Percentiles rank a stretch among this genome's conserved stretches.
phyloP scores from a whole-genome alignment of 2,113 vertebrate genomes.

The Opisthocomus hoazin region DNA sequence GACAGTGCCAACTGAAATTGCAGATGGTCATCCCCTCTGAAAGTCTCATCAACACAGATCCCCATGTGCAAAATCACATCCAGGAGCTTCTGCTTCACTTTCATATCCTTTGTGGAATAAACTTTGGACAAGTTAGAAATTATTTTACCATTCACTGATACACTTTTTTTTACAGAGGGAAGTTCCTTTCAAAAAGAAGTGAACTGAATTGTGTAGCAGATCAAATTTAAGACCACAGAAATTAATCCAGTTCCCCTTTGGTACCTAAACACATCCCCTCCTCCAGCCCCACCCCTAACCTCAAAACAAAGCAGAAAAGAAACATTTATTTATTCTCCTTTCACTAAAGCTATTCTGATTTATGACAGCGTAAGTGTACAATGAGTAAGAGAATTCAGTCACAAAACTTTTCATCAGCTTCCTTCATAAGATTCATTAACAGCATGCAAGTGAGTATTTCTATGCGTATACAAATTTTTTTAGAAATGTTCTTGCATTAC shows the following conservation, averaged over 20 bases:
- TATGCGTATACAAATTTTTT: background rate
- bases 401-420: background rate
- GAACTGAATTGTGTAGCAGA: background rate
- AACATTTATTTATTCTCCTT: background rate
- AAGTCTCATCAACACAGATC: background rate
- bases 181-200: background rate
- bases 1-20: background rate
- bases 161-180: background rate
- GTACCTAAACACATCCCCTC: background rate
- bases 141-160: background rate
- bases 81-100: background rate
- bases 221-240: background rate
- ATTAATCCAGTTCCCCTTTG: background rate
- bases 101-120: background rate
- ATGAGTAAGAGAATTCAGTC: background rate
- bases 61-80: background rate
- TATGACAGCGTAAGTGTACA: background rate
- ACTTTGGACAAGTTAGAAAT: fast-evolving
- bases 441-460: background rate
- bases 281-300: fast-evolving
- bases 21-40: background rate
- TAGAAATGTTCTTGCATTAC: background rate
- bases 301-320: background rate
- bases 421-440: background rate
- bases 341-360: background rate